Conservation (phyloP, 2,888 invertebrate genomes). For the Saturnia japonica region DNA sequence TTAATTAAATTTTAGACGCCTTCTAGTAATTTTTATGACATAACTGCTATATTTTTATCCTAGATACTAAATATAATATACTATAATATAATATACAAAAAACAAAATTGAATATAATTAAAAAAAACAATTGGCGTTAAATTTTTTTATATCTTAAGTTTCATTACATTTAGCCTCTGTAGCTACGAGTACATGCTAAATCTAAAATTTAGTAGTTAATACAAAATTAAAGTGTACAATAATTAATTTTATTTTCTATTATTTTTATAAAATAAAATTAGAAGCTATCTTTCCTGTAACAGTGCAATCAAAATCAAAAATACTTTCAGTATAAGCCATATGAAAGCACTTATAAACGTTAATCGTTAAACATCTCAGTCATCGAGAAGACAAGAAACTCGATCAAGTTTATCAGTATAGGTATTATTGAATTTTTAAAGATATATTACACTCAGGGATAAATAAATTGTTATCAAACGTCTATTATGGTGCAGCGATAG, state of each 20-base stretch:
- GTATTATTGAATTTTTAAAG: no score
- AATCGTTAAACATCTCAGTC: no score
- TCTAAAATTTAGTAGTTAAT: neutral
- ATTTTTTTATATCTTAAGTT: neutral
- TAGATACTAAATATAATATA: no score
- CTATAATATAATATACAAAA: no score
- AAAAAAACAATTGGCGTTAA: neutral
- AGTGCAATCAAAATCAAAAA: no score
- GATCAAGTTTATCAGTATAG: no score
- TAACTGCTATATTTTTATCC: neutral
- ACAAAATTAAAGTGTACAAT: neutral
- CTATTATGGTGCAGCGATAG: neutral
- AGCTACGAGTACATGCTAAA: no score
- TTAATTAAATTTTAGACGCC: slow-evolving; percentile 56
- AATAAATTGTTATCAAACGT: neutral
- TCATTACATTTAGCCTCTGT: neutral
- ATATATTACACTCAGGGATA: no score
- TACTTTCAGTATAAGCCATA: no score
- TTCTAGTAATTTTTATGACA: neutral
- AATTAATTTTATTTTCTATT: neutral
- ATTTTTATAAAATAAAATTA: neutral
- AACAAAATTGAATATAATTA: neutral
- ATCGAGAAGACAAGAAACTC: no score
- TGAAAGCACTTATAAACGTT: no score
- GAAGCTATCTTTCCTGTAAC: neutral